phyloP scores from a whole-genome alignment of 2,888 invertebrate species.

The Apantesis nais region DNA sequence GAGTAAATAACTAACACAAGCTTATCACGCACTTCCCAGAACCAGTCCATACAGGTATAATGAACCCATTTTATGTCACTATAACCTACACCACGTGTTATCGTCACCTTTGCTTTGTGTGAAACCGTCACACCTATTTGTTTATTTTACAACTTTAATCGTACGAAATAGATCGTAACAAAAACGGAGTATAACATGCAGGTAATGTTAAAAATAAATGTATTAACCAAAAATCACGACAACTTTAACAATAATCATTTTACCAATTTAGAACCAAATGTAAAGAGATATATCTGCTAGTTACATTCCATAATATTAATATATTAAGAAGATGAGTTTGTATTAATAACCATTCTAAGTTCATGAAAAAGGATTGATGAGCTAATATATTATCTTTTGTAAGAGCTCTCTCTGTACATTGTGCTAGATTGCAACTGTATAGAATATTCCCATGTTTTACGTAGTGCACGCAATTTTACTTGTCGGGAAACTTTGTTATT shows the following conservation, averaged over 20 bases:
- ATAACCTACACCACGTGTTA: conserved; percentile 47
- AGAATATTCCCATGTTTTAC: too few relatives aligned
- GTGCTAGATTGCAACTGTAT: too few relatives aligned
- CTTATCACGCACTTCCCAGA: conserved; percentile 51
- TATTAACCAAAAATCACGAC: neutral
- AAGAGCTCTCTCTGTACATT: too few relatives aligned
- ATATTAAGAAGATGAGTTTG: neutral
- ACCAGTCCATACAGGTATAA: conserved; percentile 45
- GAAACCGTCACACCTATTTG: neutral
- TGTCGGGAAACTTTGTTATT: too few relatives aligned
- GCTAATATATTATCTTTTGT: too few relatives aligned
- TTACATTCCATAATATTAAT: neutral
- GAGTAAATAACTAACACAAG: conserved; percentile 47
- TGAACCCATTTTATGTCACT: conserved; percentile 45
- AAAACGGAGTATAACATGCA: neutral
- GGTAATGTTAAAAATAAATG: too few relatives aligned
- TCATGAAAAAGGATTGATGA: neutral
- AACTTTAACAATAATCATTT: neutral
- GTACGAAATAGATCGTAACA: neutral
- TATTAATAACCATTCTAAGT: neutral
- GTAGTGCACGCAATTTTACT: too few relatives aligned
- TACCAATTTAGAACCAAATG: neutral
- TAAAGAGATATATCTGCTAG: neutral
- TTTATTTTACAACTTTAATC: neutral
- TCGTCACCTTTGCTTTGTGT: conserved; percentile 23